These are phyloP conservation scores for Listrodromus nycthemerus DNA, from an alignment of 2,888 invertebrate genomes.

Conservation along the genomic window DNA sequence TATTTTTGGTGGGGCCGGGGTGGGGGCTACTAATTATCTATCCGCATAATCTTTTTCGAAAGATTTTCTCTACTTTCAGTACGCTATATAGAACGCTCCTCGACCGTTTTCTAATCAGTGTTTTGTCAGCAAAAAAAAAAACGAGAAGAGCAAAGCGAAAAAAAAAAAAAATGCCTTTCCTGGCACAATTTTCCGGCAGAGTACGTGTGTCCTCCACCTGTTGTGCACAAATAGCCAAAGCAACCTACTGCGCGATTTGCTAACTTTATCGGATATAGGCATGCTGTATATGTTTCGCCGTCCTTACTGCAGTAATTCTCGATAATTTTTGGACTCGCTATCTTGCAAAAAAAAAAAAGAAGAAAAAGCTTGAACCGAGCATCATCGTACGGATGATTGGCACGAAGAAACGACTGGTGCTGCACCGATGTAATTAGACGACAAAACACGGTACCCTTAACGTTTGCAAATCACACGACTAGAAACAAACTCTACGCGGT, in stretches of 20 bases:
- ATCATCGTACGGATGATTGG: conserved; percentile 23
- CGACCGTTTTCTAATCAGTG: conserved; percentile 29
- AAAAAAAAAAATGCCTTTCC: conserved; percentile 24
- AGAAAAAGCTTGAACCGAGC: conserved; percentile 12
- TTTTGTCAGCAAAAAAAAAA: conserved; percentile 15
- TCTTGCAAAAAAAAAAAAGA: conserved; percentile 14
- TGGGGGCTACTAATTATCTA: conserved; percentile 69
- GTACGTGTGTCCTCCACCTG: conserved; percentile 12
- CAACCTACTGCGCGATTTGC: conserved; percentile 51
- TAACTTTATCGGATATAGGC: conserved; percentile 54
- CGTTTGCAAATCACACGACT: neutral
- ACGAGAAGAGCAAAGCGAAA: neutral
- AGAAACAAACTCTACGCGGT: conserved; percentile 4
- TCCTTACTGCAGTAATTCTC: conserved; percentile 42
- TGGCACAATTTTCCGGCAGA: conserved; percentile 49
- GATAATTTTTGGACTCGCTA: conserved; percentile 44
- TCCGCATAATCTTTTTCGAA: conserved; percentile 62
- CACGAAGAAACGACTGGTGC: conserved; percentile 48
- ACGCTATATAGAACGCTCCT: conserved; percentile 11
- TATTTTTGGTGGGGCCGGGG: conserved; percentile 65
- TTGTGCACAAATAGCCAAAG: conserved; percentile 37
- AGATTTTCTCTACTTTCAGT: conserved; percentile 59
- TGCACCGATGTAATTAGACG: conserved; percentile 38
- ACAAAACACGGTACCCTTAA: conserved; percentile 15
- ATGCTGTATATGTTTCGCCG: conserved; percentile 60